phyloP scores from a whole-genome alignment of 2,888 invertebrate species.

The Lissonota sp. region DNA sequence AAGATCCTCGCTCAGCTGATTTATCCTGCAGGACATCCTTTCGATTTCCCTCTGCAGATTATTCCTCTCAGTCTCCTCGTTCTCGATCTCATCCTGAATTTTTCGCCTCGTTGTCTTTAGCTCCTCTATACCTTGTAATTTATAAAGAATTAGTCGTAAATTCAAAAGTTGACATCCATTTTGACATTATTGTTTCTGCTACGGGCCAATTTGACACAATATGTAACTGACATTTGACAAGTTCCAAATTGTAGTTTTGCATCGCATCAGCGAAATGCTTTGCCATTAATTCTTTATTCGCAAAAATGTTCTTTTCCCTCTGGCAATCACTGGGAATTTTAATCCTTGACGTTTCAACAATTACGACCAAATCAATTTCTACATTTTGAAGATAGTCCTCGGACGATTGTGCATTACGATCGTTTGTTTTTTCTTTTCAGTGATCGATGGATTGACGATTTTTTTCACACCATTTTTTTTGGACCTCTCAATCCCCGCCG shows the following conservation, averaged over 20 bases:
- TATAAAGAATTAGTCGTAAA: neutral
- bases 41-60: constrained; percentile 73
- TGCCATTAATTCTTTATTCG: constrained; percentile 48
- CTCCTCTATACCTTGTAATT: constrained; percentile 71
- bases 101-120: constrained; percentile 68
- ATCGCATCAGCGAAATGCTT: constrained; percentile 67
- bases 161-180: neutral
- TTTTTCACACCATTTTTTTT: constrained; percentile 8
- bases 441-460: neutral
- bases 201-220: too few species aligned
- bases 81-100: constrained; percentile 71
- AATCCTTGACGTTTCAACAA: constrained; percentile 9
- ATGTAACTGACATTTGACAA: constrained; percentile 72
- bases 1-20: constrained; percentile 71
- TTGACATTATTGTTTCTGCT: neutral
- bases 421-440: constrained; percentile 6
- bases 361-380: constrained; percentile 17
- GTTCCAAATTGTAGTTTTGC: constrained; percentile 73
- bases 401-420: constrained; percentile 25
- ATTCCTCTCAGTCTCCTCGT: constrained; percentile 70
- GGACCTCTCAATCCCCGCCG: neutral
- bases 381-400: constrained; percentile 27
- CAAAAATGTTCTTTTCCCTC: neutral
- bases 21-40: constrained; percentile 70
- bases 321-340: constrained; percentile 7